These are phyloP conservation scores for Ennomos quercinarius DNA, from an alignment of 2,888 invertebrate genomes.

Conservation along the genomic window DNA sequence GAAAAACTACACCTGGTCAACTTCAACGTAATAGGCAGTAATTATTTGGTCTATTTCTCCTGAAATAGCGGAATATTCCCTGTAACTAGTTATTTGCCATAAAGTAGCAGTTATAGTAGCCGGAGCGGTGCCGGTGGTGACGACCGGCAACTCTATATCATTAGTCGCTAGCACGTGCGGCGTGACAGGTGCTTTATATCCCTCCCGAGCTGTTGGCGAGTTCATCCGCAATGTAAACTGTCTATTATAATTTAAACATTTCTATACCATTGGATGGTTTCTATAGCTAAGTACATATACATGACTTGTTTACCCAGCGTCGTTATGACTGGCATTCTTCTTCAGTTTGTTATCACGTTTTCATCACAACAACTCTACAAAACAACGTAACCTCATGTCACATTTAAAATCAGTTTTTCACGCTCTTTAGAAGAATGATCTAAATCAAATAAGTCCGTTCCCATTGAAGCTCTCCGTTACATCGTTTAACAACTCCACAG, in stretches of 20 bases:
- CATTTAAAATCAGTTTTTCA: conserved; percentile 11
- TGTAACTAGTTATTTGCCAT: conserved; percentile 33
- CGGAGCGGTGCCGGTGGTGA: conserved; percentile 26
- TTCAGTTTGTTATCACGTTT: too few relatives aligned
- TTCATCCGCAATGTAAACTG: conserved; percentile 28
- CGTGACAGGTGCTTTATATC: conserved; percentile 49
- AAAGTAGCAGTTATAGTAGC: conserved; percentile 50
- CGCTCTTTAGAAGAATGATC: conserved; percentile 23
- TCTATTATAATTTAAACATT: conserved; percentile 1
- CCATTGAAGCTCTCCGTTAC: conserved; percentile 28
- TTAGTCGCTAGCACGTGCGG: conserved; percentile 63
- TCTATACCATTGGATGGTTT: not conserved
- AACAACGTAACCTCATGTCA: conserved; percentile 1
- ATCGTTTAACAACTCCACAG: conserved; percentile 45
- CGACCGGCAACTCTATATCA: conserved; percentile 57
- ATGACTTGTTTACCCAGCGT: too few relatives aligned
- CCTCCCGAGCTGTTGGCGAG: conserved; percentile 25
- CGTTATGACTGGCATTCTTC: too few relatives aligned
- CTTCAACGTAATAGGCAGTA: conserved; percentile 33
- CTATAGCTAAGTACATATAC: not conserved
- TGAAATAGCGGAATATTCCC: conserved; percentile 46
- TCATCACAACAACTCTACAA: not conserved
- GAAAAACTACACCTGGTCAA: conserved; percentile 4
- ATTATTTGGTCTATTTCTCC: conserved; percentile 41
- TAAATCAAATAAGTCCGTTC: conserved; percentile 27